Conservation (phyloP, 2,797 vertebrate genomes). For the Peromyscus nudipes region DNA sequence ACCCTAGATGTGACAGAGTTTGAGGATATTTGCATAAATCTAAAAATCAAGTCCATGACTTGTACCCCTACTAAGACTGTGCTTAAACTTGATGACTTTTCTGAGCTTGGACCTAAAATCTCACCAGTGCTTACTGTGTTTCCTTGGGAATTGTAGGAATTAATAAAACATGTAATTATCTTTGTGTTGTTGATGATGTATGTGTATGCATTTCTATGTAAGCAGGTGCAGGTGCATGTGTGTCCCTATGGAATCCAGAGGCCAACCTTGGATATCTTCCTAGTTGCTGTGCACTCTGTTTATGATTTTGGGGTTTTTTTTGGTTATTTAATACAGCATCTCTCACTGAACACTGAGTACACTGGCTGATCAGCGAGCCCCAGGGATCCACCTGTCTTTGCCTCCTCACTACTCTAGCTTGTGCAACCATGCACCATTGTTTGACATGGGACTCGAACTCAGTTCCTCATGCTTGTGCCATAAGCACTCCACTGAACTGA, state of each 20-base stretch:
- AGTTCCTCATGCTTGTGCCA: neutral
- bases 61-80: neutral
- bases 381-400: neutral
- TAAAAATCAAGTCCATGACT: slow-evolving; percentile 70
- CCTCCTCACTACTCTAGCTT: too few species aligned
- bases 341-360: neutral
- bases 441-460: neutral
- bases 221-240: neutral
- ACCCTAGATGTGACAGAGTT: neutral
- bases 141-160: neutral
- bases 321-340: neutral
- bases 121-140: slow-evolving; percentile 28
- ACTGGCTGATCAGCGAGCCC: neutral
- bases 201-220: too few species aligned
- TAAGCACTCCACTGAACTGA: too few species aligned
- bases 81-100: slow-evolving; percentile 55
- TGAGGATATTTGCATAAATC: slow-evolving; percentile 40
- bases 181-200: neutral
- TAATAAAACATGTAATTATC: neutral
- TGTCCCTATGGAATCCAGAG: neutral
- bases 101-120: slow-evolving; percentile 35
- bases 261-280: neutral
- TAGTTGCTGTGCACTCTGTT: neutral
- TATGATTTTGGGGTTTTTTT: neutral
- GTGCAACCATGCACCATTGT: neutral